phyloP scores from a whole-genome alignment of 2,113 vertebrate genomes.

The Equus quagga region DNA sequence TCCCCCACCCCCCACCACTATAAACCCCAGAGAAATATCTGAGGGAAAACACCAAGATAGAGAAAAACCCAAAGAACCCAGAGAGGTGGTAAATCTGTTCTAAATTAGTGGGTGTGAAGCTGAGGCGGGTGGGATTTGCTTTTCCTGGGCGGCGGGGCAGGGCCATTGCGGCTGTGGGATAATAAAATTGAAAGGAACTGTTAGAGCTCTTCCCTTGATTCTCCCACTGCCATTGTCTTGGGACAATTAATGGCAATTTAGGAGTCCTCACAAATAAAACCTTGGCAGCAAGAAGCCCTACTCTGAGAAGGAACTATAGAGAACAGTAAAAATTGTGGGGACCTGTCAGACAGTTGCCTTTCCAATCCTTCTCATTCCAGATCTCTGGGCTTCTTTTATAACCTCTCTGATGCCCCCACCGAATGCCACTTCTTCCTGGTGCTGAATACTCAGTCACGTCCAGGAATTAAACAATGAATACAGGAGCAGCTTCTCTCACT shows the following conservation, averaged over 20 bases:
- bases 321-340: background rate
- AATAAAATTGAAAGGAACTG: background rate
- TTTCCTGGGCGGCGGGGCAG: background rate
- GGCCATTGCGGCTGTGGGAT: background rate
- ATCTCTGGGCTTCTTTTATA: background rate
- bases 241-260: background rate
- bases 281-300: background rate
- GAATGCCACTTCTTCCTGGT: background rate
- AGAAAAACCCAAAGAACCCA: background rate
- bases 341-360: background rate
- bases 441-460: background rate
- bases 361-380: background rate
- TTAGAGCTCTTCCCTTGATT: background rate
- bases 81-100: background rate
- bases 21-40: background rate
- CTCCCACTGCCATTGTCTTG: background rate
- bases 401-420: background rate
- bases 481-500: background rate
- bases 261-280: background rate
- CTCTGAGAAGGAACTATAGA: background rate
- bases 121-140: background rate
- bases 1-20: too few relatives aligned
- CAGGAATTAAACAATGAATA: background rate
- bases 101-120: background rate
- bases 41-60: background rate